phyloP scores from a whole-genome alignment of 1,140 invertebrate genomes.

The Sitobion miscanthi region DNA sequence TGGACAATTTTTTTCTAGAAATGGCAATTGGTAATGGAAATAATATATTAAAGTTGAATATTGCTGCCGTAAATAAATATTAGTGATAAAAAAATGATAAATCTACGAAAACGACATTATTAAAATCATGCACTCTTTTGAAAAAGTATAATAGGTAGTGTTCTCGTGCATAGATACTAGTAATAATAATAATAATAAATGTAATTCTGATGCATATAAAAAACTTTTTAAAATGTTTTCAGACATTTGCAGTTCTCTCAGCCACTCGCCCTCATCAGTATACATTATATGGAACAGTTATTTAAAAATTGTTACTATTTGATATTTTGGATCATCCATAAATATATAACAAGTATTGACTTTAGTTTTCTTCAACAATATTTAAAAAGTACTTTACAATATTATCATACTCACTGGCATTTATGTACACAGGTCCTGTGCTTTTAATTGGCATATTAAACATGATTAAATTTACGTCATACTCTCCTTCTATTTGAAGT shows the following conservation, averaged over 20 bases:
- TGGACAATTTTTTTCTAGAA: no score
- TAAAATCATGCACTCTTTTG: no score
- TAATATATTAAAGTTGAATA: no score
- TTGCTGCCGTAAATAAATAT: no score
- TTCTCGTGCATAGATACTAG: not conserved
- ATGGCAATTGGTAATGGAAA: no score
- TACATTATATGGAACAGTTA: not conserved
- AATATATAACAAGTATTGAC: not conserved
- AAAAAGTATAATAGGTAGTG: no score
- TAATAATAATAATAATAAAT: not conserved
- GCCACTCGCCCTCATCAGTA: not conserved
- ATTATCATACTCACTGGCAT: slow-evolving; percentile 66
- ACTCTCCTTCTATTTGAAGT: slow-evolving; percentile 68
- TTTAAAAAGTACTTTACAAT: not conserved
- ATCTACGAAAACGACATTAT: no score
- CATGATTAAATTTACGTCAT: slow-evolving; percentile 69
- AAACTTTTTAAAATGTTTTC: no score
- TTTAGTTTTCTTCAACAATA: no score
- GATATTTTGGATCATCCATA: not conserved
- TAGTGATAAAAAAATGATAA: no score
- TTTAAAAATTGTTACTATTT: not conserved
- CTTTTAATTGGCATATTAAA: slow-evolving; percentile 70
- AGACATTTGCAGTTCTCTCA: no score
- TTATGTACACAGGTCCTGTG: slow-evolving; percentile 68
- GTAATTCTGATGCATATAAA: no score